Percentiles rank a stretch among this genome's conserved stretches.
Evolutionary conservation across 2,113 vertebrate species (phyloP).

Genomic region (Ardeotis arabs): DNA sequence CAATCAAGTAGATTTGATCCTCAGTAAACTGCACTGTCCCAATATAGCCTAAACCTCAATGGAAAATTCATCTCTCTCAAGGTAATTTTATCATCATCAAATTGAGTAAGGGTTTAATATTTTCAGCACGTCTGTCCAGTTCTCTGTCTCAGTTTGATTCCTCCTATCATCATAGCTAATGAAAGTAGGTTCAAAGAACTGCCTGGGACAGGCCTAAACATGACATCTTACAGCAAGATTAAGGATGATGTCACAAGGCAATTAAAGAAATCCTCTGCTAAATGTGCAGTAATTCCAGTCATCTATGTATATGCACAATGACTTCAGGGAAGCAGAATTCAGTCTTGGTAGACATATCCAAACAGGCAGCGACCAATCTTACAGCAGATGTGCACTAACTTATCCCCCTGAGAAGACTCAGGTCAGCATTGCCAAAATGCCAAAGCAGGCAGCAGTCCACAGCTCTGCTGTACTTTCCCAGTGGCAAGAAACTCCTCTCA

Average conservation of each 20-base stretch:
- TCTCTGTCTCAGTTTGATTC: neutral
- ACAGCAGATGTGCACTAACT: neutral
- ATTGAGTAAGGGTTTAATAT: neutral
- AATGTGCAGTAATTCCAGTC: neutral
- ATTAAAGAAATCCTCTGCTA: neutral
- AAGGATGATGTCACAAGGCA: neutral
- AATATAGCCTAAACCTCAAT: neutral
- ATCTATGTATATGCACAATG: neutral
- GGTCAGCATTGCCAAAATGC: neutral
- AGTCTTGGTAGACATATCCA: neutral
- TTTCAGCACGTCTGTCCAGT: neutral
- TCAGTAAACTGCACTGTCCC: neutral
- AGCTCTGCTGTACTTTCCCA: neutral
- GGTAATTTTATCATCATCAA: neutral
- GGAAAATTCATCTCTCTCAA: neutral
- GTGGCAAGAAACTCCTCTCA: neutral
- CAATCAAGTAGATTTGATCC: neutral
- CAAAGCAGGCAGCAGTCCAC: neutral
- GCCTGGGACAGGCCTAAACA: conserved; percentile 7
- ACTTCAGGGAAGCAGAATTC: neutral
- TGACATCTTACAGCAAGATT: neutral
- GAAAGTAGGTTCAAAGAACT: neutral
- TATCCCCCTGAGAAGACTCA: neutral
- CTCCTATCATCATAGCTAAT: neutral
- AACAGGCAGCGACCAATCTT: neutral